phyloP scores from a whole-genome alignment of 2,888 invertebrate species.

The Gortyna flavago region DNA sequence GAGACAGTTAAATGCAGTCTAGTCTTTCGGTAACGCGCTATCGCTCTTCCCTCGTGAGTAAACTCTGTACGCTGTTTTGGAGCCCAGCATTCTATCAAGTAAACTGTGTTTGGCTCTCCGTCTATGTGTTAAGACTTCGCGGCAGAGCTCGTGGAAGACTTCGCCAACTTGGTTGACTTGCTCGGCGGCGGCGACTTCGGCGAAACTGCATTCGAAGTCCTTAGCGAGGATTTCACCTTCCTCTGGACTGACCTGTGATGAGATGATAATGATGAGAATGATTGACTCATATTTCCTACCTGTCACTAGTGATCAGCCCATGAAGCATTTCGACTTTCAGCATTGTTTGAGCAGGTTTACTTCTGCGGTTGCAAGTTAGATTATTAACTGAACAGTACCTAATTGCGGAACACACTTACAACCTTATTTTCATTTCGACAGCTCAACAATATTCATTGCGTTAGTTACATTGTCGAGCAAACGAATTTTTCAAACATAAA shows the following conservation, averaged over 20 bases:
- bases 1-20: slow-evolving; percentile 61
- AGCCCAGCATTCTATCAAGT: slow-evolving; percentile 95
- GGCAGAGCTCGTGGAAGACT: slow-evolving; percentile 95
- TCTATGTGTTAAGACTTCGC: slow-evolving; percentile 94
- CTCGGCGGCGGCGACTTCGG: slow-evolving; percentile 96
- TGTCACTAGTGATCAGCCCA: not conserved
- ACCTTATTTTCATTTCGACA: not conserved
- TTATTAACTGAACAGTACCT: not conserved
- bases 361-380: not conserved
- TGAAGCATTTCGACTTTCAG: not conserved
- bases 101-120: slow-evolving; percentile 96
- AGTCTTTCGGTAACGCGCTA: slow-evolving; percentile 96
- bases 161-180: slow-evolving; percentile 96
- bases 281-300: not conserved
- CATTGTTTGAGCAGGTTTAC: not conserved
- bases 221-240: slow-evolving; percentile 97
- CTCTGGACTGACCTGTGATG: slow-evolving; percentile 92
- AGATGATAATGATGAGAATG: not conserved
- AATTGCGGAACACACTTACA: not conserved
- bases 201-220: slow-evolving; percentile 96
- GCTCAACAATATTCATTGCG: not conserved
- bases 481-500: not conserved
- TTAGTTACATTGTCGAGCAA: not conserved
- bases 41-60: slow-evolving; percentile 97
- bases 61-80: slow-evolving; percentile 92